Conservation (phyloP, 2,888 invertebrate genomes). For the Seira ritae region DNA sequence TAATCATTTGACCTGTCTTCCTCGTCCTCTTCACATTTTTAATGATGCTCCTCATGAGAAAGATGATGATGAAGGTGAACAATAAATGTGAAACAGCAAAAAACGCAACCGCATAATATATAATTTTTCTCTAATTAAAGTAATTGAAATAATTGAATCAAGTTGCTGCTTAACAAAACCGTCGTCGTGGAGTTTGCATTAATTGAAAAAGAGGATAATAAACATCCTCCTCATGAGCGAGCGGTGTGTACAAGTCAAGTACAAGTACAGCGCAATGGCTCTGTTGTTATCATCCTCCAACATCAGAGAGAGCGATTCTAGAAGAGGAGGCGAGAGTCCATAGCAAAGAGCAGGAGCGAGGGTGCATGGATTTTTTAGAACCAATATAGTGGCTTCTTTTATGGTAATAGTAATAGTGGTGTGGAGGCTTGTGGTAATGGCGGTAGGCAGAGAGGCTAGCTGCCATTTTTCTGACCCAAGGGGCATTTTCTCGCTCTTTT, state of each 20-base stretch:
- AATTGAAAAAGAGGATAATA: conserved; percentile 61
- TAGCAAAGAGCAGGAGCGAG: no score
- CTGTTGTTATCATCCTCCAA: no score
- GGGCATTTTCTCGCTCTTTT: conserved; percentile 55
- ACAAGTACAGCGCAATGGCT: no score
- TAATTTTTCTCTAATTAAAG: conserved; percentile 59
- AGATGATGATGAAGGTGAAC: not conserved
- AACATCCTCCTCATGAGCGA: no score
- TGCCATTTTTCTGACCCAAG: conserved; percentile 45
- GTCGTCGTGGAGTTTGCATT: conserved; percentile 38
- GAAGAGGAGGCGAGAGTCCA: no score
- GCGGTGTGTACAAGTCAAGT: not conserved
- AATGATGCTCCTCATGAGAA: conserved; percentile 43
- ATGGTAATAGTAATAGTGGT: conserved; percentile 1
- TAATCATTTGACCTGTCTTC: conserved; percentile 20
- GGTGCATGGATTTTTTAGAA: not conserved
- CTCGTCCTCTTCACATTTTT: conserved; percentile 51
- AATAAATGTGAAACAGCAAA: conserved; percentile 42
- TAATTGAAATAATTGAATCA: conserved; percentile 64
- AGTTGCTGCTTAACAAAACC: conserved; percentile 31
- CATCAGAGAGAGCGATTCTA: no score
- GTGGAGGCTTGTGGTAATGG: conserved; percentile 16
- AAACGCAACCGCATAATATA: conserved; percentile 30
- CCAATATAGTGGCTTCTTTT: conserved; percentile 23
- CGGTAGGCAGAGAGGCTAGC: not conserved